phyloP scores from a whole-genome alignment of 2,797 vertebrate species.

The Sorex maritimensis region DNA sequence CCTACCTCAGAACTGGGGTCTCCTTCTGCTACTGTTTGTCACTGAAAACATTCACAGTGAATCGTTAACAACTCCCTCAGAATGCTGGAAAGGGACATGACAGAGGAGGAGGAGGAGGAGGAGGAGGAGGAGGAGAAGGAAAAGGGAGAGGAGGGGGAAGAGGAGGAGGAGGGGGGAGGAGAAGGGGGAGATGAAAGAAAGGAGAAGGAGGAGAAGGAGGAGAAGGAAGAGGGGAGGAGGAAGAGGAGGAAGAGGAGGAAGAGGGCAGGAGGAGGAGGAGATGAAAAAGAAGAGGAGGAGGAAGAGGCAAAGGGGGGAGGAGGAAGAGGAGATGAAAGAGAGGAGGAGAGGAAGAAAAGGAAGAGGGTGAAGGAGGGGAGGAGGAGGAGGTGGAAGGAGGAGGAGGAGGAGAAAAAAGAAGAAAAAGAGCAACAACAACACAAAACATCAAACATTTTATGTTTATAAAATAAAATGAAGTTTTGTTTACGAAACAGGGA shows the following conservation, averaged over 20 bases:
- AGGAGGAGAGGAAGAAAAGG: no score
- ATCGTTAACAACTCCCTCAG: slow-evolving; percentile 66
- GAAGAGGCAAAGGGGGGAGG: no score
- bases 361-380: no score
- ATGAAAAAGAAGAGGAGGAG: no score
- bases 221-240: background rate
- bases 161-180: no score
- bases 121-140: background rate
- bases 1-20: slow-evolving; percentile 48
- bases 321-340: no score
- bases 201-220: no score
- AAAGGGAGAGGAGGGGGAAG: background rate
- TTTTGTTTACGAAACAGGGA: slow-evolving; percentile 49
- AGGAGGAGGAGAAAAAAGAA: no score
- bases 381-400: no score
- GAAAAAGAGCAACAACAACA: no score
- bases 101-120: background rate
- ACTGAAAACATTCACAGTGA: slow-evolving; percentile 66
- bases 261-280: no score
- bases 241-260: background rate
- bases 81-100: background rate
- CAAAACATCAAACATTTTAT: background rate
- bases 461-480: slow-evolving; percentile 73
- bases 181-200: background rate
- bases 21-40: slow-evolving; percentile 47